Conservation (phyloP, 2,888 invertebrate genomes). For the Plebejus argus region DNA sequence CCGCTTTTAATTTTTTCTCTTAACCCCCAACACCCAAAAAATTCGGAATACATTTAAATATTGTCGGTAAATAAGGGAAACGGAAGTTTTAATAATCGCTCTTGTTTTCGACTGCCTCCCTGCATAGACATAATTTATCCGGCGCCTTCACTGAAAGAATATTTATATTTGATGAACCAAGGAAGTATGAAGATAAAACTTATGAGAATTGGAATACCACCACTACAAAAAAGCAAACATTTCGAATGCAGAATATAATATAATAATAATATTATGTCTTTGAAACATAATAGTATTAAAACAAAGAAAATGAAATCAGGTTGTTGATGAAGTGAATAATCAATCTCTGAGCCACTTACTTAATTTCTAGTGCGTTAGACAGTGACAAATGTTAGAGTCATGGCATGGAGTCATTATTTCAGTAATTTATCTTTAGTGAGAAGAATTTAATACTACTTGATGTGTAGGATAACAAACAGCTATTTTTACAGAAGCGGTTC, state of each 20-base stretch:
- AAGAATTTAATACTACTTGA: neutral
- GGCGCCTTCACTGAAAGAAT: neutral
- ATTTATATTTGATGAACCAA: neutral
- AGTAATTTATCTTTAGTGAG: neutral
- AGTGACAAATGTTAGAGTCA: constrained; percentile 5
- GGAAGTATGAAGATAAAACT: neutral
- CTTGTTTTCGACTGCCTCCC: constrained; percentile 3
- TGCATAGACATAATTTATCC: neutral
- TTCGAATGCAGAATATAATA: neutral
- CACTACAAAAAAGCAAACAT: neutral
- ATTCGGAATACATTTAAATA: constrained; percentile 10
- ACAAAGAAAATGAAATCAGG: neutral
- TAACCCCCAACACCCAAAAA: neutral
- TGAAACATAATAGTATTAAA: neutral
- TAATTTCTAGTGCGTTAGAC: constrained; percentile 14
- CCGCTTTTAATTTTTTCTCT: constrained; percentile 6
- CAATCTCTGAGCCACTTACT: constrained; percentile 1
- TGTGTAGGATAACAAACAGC: neutral
- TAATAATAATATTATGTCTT: neutral
- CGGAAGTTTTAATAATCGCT: constrained; percentile 1
- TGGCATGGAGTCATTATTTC: neutral
- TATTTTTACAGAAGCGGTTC: neutral
- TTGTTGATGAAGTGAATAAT: neutral
- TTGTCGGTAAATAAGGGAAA: constrained; percentile 6
- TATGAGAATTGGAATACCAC: neutral